Conservation (phyloP, 2,113 vertebrate genomes). For the Galemys pyrenaicus region DNA sequence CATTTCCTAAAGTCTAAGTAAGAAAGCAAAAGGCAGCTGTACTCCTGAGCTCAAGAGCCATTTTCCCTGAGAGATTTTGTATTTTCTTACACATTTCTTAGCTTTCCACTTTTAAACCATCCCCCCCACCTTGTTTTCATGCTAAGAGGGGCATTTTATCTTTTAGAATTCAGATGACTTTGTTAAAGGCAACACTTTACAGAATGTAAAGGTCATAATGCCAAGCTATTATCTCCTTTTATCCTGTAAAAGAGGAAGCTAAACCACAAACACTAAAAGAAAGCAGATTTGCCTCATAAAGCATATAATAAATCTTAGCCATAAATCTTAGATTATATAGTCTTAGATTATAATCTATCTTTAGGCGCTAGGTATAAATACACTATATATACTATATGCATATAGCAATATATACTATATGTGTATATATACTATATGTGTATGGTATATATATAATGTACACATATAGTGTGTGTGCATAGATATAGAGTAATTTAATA, state of each 20-base stretch:
- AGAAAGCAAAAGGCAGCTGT: constrained; percentile 4
- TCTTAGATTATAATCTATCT: not conserved
- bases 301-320: not conserved
- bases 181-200: constrained; percentile 47
- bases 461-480: too few relatives aligned
- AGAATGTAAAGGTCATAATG: not conserved
- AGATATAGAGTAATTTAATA: too few relatives aligned
- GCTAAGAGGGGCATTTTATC: constrained; percentile 1
- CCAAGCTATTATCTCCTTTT: constrained; percentile 6
- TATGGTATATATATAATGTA: too few relatives aligned
- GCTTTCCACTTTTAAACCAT: not conserved
- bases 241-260: not conserved
- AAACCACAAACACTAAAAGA: not conserved
- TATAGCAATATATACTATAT: too few relatives aligned
- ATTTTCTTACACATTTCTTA: not conserved
- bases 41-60: not conserved
- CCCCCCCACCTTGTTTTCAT: not conserved
- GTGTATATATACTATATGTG: too few relatives aligned
- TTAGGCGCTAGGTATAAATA: too few relatives aligned
- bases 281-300: not conserved
- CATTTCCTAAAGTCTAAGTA: not conserved
- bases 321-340: too few relatives aligned
- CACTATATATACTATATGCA: too few relatives aligned
- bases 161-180: not conserved
- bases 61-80: not conserved